phyloP scores from a whole-genome alignment of 2,797 vertebrate species.

The Austrolebias charrua region DNA sequence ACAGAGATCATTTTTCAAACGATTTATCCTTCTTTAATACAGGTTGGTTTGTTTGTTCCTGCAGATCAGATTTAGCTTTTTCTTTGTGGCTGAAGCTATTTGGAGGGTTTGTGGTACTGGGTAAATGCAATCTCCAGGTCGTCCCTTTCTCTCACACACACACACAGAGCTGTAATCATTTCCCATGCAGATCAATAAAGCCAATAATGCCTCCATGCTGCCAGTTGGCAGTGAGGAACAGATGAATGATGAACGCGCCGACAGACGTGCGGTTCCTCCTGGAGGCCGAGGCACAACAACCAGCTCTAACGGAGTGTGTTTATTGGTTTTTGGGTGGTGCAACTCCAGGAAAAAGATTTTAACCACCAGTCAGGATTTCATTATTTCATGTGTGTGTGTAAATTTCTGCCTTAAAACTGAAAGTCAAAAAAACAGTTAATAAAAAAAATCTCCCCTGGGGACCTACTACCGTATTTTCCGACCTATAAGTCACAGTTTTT shows the following conservation, averaged over 20 bases:
- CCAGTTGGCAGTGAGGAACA: conserved; percentile 31
- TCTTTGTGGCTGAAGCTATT: conserved; percentile 11
- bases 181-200: conserved; percentile 48
- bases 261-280: conserved; percentile 5
- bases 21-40: no score
- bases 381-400: background rate
- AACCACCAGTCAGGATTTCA: no score
- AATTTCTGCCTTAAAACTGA: background rate
- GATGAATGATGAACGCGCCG: conserved; percentile 27
- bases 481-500: no score
- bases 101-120: conserved; percentile 9
- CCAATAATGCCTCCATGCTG: conserved; percentile 44
- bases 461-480: no score
- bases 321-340: background rate
- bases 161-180: conserved; percentile 17
- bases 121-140: conserved; percentile 10
- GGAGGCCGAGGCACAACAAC: conserved; percentile 1
- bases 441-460: background rate
- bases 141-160: background rate
- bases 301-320: background rate
- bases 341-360: background rate
- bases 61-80: conserved; percentile 16
- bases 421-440: background rate
- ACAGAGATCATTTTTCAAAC: no score
- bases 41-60: background rate